Base-by-base conservation (phyloP, 2,797 vertebrate species). In the Sebastes oblongus region DNA sequence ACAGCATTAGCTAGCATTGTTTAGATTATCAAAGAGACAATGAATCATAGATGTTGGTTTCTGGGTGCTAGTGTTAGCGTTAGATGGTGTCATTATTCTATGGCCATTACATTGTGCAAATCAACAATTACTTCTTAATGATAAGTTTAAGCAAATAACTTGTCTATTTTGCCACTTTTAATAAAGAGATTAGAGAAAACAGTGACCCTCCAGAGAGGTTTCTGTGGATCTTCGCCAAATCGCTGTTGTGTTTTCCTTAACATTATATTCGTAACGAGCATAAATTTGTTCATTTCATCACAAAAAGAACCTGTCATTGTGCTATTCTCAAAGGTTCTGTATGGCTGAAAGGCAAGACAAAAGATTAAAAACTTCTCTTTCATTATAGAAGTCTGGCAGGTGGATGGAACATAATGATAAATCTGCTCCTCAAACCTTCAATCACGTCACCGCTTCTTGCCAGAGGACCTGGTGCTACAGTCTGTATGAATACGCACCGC, bases 351-450 rank as follows among this genome's bases (percentile, higher is more conserved):
- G 50, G 8, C 20, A 52, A 52, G 50, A 52, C 50, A 46, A 46
- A 52, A 20, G 50, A 52, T 52, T 52, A 29, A 14, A 12, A 7
- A 16, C 10, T 0, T 61, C 30, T n/a, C 10, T n/a, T n/a, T 59
- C 6, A 29, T 1, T 14, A 13, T 14, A 8, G 66, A 27, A 27
- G 22, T 72, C 64, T 55, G 70, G 50, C 66, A 84, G 66, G 59
- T 71, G 75, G n/a, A 25, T 70, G 27, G 50, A 76, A 67, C 50
- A 22, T 25, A 60, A 72, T 12, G 56, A 50, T 4, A 27, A 8
- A 34, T 77, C 39, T n/a, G 30, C 73, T 25, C 70, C 70, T 71
- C 69, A 42, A 73, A 66, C 54, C 71, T 70, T 55, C 39, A 16
- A 29, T 59, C 3, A 61, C 30, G 30, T 70, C 59, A 29, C 22